Percentiles rank a stretch among this genome's conserved stretches.
These are phyloP conservation scores for Corythornis madagascariensis DNA, from an alignment of 2,113 vertebrate genomes.

Conservation along the genomic window DNA sequence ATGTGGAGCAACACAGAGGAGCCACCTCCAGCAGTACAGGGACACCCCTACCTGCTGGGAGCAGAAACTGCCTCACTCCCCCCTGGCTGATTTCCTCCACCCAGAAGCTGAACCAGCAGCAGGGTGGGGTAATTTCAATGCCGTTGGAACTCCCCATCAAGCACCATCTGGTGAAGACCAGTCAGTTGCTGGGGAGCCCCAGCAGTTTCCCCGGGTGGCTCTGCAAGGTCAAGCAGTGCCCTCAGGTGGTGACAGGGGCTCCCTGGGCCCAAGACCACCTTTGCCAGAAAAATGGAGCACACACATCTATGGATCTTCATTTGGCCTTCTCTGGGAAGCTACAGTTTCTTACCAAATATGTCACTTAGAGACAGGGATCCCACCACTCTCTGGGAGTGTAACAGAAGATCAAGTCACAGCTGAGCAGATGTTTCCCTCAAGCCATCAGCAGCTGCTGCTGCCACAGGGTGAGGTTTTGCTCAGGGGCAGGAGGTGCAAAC, in stretches of 20 bases:
- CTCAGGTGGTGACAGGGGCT: neutral
- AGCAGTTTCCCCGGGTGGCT: neutral
- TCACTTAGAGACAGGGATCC: neutral
- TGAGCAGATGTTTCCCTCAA: neutral
- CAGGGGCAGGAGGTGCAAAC: neutral
- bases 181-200: neutral
- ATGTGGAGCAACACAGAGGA: fast-evolving
- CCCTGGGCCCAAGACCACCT: fast-evolving
- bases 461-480: fast-evolving
- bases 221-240: neutral
- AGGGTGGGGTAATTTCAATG: neutral
- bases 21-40: neutral
- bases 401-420: fast-evolving
- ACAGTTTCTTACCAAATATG: fast-evolving
- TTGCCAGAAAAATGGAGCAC: fast-evolving
- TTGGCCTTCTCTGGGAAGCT: neutral
- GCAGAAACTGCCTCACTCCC: neutral
- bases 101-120: neutral
- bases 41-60: fast-evolving
- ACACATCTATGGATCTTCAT: neutral
- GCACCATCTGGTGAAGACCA: fast-evolving
- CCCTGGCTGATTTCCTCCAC: fast-evolving
- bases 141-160: neutral
- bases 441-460: neutral
- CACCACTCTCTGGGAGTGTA: fast-evolving